Evolutionary conservation across 2,797 vertebrate species (phyloP).

Genomic region (Pempheris klunzingeri): DNA sequence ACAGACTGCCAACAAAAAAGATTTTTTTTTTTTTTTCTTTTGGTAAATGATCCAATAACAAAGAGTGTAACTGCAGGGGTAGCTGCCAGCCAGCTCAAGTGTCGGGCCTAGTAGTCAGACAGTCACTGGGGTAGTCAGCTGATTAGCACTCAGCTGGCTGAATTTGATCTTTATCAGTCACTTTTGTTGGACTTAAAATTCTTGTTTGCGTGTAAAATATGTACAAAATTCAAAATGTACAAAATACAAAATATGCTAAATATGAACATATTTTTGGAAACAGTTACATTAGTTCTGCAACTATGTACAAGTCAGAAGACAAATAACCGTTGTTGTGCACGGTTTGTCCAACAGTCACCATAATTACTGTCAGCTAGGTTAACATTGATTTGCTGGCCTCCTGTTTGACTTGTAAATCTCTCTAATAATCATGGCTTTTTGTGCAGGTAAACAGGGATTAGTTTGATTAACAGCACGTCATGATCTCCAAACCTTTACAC

Average conservation of each 20-base stretch:
- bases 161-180: background rate
- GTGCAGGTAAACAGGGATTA: conserved; percentile 82
- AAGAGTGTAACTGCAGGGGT: conserved; percentile 7
- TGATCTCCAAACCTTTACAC: conserved; percentile 55
- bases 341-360: conserved; percentile 35
- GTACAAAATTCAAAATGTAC: background rate
- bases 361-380: conserved; percentile 65
- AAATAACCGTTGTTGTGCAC: conserved; percentile 24
- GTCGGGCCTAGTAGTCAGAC: background rate
- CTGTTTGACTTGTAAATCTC: conserved; percentile 82
- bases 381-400: conserved; percentile 73
- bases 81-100: conserved; percentile 16
- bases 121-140: background rate
- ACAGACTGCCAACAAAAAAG: background rate
- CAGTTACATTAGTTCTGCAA: background rate
- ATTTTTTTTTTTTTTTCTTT: background rate
- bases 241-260: background rate
- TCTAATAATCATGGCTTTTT: conserved; percentile 75
- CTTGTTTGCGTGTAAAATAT: background rate
- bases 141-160: background rate
- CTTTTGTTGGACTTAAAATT: background rate
- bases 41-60: background rate
- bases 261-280: background rate
- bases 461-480: conserved; percentile 66
- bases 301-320: conserved; percentile 14